Percentiles rank a stretch among this genome's conserved stretches.
Evolutionary conservation across 1,140 invertebrate species (phyloP).

Genomic region (Micrasema minimum): DNA sequence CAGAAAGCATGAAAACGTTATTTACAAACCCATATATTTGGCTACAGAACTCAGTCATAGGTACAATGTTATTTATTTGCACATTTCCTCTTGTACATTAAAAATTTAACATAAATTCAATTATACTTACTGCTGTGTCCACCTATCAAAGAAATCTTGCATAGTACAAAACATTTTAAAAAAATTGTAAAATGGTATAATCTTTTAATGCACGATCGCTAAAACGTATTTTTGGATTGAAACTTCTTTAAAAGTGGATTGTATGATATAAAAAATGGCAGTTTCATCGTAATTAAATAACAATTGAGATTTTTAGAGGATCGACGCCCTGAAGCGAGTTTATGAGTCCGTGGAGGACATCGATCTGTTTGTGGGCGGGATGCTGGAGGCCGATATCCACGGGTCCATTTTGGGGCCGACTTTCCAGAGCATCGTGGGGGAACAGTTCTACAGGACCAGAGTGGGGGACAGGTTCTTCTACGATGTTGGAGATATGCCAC

Average conservation of each 20-base stretch:
- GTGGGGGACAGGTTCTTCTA: slow-evolving; percentile 88
- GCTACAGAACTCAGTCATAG: too few species aligned
- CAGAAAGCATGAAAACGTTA: too few species aligned
- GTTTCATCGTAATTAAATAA: background rate
- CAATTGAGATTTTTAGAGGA: slow-evolving; percentile 66
- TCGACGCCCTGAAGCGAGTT: slow-evolving; percentile 71
- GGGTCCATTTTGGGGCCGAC: slow-evolving; percentile 89
- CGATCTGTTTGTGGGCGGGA: slow-evolving; percentile 87
- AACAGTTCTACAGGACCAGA: slow-evolving; percentile 88
- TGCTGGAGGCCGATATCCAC: slow-evolving; percentile 80
- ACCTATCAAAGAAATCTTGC: too few species aligned
- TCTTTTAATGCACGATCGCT: background rate
- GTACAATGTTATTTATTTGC: too few species aligned
- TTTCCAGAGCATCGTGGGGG: slow-evolving; percentile 89
- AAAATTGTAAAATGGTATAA: too few species aligned
- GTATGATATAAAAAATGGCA: background rate
- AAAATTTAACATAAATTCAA: too few species aligned
- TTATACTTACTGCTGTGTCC: too few species aligned
- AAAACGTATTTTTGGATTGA: too few species aligned
- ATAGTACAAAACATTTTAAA: too few species aligned
- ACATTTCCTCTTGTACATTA: too few species aligned
- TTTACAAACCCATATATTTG: too few species aligned
- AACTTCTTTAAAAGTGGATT: too few species aligned
- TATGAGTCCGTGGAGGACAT: slow-evolving; percentile 85
- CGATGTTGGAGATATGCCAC: slow-evolving; percentile 74